Evolutionary conservation across 2,797 vertebrate genomes (phyloP).

Genomic region (Steatocranus sp.): DNA sequence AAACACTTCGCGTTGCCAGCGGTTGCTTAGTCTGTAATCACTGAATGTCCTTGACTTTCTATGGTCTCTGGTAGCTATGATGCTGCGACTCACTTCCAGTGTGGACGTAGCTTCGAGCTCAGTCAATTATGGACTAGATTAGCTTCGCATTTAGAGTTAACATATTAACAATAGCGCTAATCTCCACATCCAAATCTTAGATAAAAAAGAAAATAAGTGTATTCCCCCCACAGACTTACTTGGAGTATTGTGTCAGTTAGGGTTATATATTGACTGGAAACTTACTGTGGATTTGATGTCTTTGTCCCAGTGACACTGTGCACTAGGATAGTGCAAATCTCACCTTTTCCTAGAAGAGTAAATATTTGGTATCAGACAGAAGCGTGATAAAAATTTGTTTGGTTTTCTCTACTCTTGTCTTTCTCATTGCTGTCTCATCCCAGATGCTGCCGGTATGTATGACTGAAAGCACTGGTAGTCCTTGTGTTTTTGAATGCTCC

Average conservation of each 20-base stretch:
- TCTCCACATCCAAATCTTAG: background rate
- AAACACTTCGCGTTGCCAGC: background rate
- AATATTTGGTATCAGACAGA: background rate
- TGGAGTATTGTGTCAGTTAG: background rate
- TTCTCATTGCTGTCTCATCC: slow-evolving; percentile 76
- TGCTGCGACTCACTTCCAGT: background rate
- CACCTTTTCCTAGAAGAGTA: background rate
- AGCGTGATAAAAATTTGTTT: slow-evolving; percentile 70
- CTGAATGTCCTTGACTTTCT: background rate
- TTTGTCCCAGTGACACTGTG: background rate
- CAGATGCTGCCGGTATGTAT: slow-evolving; percentile 92
- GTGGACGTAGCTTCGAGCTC: background rate
- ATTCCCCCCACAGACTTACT: background rate
- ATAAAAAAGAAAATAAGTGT: background rate
- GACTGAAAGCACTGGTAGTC: slow-evolving; percentile 43
- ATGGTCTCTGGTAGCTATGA: background rate
- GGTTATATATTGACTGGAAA: background rate
- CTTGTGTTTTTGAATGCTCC: slow-evolving; percentile 31
- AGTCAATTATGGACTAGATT: background rate
- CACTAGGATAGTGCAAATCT: background rate
- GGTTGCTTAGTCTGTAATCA: background rate
- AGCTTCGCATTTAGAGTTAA: background rate
- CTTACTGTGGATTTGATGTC: background rate
- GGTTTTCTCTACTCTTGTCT: slow-evolving; percentile 81
- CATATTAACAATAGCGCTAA: background rate